These are phyloP conservation scores for Morphnarchus princeps DNA, from an alignment of 2,113 vertebrate genomes.

Conservation along the genomic window DNA sequence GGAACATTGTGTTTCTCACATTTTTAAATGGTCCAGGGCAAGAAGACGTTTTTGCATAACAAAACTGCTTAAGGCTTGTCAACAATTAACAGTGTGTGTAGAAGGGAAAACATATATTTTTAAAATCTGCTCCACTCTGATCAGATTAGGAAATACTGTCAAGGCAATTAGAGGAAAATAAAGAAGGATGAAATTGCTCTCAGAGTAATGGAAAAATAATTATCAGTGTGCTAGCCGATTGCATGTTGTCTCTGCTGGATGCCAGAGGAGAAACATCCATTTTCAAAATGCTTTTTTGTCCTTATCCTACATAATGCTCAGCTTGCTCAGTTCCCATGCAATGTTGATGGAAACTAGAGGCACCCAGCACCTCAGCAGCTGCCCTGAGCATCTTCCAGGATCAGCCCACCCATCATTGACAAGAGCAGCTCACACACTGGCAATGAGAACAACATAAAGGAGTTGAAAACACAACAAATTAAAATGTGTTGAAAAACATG, in stretches of 20 bases:
- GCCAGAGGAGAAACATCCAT: neutral
- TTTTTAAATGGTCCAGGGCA: neutral
- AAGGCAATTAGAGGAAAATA: constrained; percentile 22
- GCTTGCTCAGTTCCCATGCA: neutral
- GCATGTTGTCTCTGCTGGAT: neutral
- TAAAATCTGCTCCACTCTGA: neutral
- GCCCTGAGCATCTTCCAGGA: neutral
- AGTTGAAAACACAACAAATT: neutral
- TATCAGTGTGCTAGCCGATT: neutral
- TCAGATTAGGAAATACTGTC: constrained; percentile 12
- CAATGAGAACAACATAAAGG: neutral
- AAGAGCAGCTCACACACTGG: neutral
- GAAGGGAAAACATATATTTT: neutral
- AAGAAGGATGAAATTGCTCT: constrained; percentile 18
- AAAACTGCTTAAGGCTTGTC: neutral
- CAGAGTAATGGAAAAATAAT: constrained; percentile 46
- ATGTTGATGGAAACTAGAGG: neutral
- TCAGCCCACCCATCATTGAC: neutral
- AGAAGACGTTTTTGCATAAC: neutral
- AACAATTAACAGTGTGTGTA: neutral
- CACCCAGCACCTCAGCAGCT: neutral
- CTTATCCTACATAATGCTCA: neutral
- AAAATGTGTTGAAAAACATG: neutral
- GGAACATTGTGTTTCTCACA: neutral
- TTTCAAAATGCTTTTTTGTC: neutral